Base-by-base conservation (phyloP, 2,113 vertebrate species). In the Dasyprocta punctata region DNA sequence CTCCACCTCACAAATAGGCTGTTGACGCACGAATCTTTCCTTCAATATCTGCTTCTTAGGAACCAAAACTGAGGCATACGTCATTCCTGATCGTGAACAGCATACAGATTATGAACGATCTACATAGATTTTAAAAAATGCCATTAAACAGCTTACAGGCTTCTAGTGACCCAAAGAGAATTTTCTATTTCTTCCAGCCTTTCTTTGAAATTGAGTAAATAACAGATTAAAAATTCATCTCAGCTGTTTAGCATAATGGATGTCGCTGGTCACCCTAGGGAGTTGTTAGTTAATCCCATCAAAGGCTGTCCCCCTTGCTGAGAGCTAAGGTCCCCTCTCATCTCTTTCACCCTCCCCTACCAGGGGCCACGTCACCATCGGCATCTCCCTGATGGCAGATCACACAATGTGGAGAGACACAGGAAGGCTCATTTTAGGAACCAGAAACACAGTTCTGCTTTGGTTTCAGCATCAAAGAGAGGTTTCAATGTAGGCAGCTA, bases 191-290 rank as follows among this genome's bases (percentile, higher is more conserved):
- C 47, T 77, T 88, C 54, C 8, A 60, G 41, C 1, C 77, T 92
- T 90, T 90, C 84, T 88, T 85, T 95, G 90, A 97, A 95, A 93
- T 44, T 83, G 56, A 93, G 44, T 95, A 93, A 97, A 95, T 88
- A 95, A 87, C 93, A 14, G 91, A 92, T 95, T 96, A 94, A 89
- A 89, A 95, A 78, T 95, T 83, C 54, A 86, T 56, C 54, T 92
- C 82, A 60, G n/a, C 49, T 75, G 11, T 93, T 96, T 41, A 92
- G 61, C 38, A 71, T 78, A 93, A 89, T 67, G 60, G 26, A 63
- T 19, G 5, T 54, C 47, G 33, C 54, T 5, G 22, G 85, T 83
- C 73, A 20, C 92, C 92, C 38, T 0, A 33, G 65, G 93, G 77
- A 83, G 71, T 17, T 86, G 41, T 80, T 82, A 81, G 87, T 38